Base-by-base conservation (phyloP, 2,113 vertebrate species). In the Carassius gibelio region DNA sequence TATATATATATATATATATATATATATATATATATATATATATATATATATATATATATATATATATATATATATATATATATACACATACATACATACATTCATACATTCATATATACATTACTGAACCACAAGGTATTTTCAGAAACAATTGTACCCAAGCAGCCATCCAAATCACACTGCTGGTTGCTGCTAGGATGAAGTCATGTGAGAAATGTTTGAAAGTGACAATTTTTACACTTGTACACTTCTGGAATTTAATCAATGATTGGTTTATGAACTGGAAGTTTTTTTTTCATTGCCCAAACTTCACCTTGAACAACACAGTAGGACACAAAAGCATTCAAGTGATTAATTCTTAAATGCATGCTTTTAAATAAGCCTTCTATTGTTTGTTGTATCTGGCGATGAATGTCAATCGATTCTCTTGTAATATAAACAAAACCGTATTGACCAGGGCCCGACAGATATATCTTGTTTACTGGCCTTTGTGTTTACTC, bases 311-410 rank as follows among this genome's bases (percentile, higher is more conserved):
- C 6, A 64, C 6, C 26, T 66, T 7, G 14, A 66, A 30, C 23
- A 19, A 55, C 48, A 55, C 26, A 34, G 21, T 30, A 57, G 50
- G 14, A 1, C 23, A 52, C 72, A 48, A 26, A 75, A 11, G 15
- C 15, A 30, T 57, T 75, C 48, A 30, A 19, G 23, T 19, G 8
- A 76, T 76, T 14, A 4, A 69, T 59, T 74, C 42, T 26, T 55
- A 83, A 17, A 61, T n/a, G 30, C 19, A 42, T 81, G n/a, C 59
- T 64, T 45, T 52, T 52, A 83, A 75, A 83, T 26, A 6, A 34
- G 1, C 17, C 30, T 74, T 76, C 21, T 38, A n/a, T 50, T 14
- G 4, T 85, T 21, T 15, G 2, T 30, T 23, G 7, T 55, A 55
- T 30, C 38, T 75, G 75, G 78, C 79, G 52, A 10, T 77, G n/a